Base-by-base conservation (phyloP, 2,797 vertebrate species). In the Cirrhinus molitorella region DNA sequence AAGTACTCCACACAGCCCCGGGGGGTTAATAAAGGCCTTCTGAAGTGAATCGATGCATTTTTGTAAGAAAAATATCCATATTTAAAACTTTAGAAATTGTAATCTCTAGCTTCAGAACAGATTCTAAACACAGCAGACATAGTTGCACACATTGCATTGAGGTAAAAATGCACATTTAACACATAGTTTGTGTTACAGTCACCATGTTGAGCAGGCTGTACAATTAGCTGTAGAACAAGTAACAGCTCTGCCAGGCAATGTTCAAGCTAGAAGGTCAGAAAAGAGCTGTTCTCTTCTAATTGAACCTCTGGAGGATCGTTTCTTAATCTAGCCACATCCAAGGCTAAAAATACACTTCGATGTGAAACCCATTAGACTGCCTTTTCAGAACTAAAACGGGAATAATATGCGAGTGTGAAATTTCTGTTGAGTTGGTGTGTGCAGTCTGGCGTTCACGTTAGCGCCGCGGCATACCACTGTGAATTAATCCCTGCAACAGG, bases 401-500 rank as follows among this genome's bases (percentile, higher is more conserved):
- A 76, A 67, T 75, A 55, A 67, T 65, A 43, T 74, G 59, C 1
- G 12, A 40, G 71, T 76, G 61, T 25, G 71, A 75, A 55, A 55
- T 66, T 76, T 47, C 72, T 83, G 81, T 75, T 67, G 61, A 66
- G 72, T 25, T 55, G 87, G 83, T 67, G 85, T 87, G 63, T 81
- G 81, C 83, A 75, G 28, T 49, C 78, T 80, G 85, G 80, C 89
- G 47, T 68, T 89, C 89, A 89, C 87, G 28, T 55, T 1, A 51
- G 81, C 85, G 86, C 87, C 28, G 70, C 66, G 86, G 77, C 88
- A 86, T 88, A 87, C 92, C 80, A 65, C 83, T 85, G 84, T 45
- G 83, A 86, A 88, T 89, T 90, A 92, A 92, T 91, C 92, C 89
- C 86, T 87, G 84, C 90, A 90, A 92, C 89, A 92, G 92, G 91